Evolutionary conservation across 1,140 invertebrate species (phyloP).

Genomic region (Sarcophaga peregrina): DNA sequence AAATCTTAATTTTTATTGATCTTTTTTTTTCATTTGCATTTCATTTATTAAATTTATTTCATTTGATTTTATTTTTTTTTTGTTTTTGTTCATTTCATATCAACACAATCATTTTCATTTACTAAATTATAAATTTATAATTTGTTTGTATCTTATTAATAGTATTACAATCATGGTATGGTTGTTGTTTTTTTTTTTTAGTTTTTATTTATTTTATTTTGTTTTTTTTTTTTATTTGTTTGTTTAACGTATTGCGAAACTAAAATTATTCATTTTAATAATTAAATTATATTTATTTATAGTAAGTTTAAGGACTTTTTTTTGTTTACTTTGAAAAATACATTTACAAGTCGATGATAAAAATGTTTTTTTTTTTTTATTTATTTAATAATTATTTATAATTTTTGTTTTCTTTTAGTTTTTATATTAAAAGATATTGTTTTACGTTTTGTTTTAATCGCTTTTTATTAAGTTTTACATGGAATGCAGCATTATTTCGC

Average conservation of each 20-base stretch:
- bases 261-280: constrained; percentile 33
- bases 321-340: constrained; percentile 1
- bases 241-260: constrained; percentile 41
- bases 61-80: too few relatives aligned
- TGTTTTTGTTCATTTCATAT: too few relatives aligned
- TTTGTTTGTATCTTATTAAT: background rate
- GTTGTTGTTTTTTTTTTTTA: constrained; percentile 8
- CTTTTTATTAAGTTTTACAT: constrained; percentile 54
- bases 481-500: constrained; percentile 58
- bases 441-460: too few relatives aligned
- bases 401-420: constrained; percentile 22
- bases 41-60: background rate
- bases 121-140: constrained; percentile 5
- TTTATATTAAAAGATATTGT: background rate
- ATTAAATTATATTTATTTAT: constrained; percentile 39
- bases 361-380: background rate
- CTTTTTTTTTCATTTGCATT: constrained; percentile 27
- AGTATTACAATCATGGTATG: constrained; percentile 1
- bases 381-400: background rate
- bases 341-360: constrained; percentile 38
- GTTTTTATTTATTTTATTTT: background rate
- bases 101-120: background rate
- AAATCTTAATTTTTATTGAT: constrained; percentile 28
- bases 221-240: background rate
- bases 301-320: background rate